phyloP scores from a whole-genome alignment of 2,888 invertebrate genomes.

The Spisula solida region DNA sequence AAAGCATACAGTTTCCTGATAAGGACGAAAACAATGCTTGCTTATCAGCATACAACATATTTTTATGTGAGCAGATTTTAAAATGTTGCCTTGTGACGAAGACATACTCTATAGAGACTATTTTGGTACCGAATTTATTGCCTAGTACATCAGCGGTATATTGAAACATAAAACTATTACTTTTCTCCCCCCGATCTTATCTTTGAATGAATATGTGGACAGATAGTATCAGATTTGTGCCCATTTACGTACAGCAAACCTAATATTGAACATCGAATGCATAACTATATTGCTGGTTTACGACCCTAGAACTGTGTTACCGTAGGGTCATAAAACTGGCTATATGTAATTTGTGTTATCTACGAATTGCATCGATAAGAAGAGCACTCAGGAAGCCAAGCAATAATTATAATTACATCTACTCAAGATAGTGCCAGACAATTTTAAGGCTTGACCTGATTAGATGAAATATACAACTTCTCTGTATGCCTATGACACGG shows the following conservation, averaged over 20 bases:
- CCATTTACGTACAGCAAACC: not conserved
- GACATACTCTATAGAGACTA: not conserved
- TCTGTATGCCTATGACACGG: too few relatives aligned
- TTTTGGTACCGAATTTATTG: not conserved
- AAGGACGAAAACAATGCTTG: not conserved
- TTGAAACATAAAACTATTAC: not conserved
- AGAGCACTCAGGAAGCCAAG: not conserved
- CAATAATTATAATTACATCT: not conserved
- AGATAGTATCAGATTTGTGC: not conserved
- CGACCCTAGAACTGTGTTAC: not conserved
- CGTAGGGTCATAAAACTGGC: not conserved
- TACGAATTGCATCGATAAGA: not conserved
- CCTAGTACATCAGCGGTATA: not conserved
- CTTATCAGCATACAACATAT: slow-evolving; percentile 2
- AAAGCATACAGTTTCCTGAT: not conserved
- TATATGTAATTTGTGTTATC: not conserved
- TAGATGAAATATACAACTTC: not conserved
- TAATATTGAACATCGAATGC: not conserved
- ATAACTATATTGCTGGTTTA: not conserved
- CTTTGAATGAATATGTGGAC: not conserved
- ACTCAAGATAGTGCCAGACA: too few relatives aligned
- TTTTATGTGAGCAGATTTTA: not conserved
- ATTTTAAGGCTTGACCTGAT: not conserved
- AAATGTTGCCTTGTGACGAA: not conserved
- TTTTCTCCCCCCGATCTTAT: not conserved